phyloP scores from a whole-genome alignment of 2,888 invertebrate genomes.

The Pseudolycoriella hygida region DNA sequence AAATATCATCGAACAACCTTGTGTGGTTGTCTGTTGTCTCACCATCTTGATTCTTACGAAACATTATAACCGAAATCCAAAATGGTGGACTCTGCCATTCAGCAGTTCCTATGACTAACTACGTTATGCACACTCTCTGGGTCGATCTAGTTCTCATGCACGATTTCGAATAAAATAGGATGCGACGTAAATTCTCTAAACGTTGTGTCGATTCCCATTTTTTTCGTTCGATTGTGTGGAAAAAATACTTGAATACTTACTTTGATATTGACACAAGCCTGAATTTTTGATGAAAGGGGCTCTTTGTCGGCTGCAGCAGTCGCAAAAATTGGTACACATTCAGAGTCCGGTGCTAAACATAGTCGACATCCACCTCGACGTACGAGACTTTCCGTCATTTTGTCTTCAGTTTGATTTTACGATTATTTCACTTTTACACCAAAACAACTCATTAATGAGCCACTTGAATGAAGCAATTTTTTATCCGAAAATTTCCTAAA shows the following conservation, averaged over 20 bases:
- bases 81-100: conserved; percentile 6
- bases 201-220: too few relatives aligned
- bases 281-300: conserved; percentile 27
- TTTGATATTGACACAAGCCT: conserved; percentile 29
- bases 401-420: too few relatives aligned
- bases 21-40: conserved; percentile 5
- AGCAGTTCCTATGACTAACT: neutral
- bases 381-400: conserved; percentile 3
- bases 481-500: too few relatives aligned
- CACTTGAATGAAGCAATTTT: too few relatives aligned
- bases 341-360: conserved; percentile 28
- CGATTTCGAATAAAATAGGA: too few relatives aligned
- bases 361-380: conserved; percentile 23
- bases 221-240: too few relatives aligned
- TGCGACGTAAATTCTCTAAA: too few relatives aligned
- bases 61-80: conserved; percentile 5
- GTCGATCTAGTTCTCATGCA: too few relatives aligned
- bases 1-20: conserved; percentile 4
- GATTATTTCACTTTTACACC: too few relatives aligned
- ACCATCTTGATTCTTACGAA: conserved; percentile 8
- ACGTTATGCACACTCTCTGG: neutral
- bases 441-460: too few relatives aligned
- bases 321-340: conserved; percentile 30
- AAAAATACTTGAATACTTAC: conserved; percentile 15
- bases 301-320: conserved; percentile 30